Evolutionary conservation across 2,797 vertebrate species (phyloP).

Genomic region (Emydoidea blandingii): DNA sequence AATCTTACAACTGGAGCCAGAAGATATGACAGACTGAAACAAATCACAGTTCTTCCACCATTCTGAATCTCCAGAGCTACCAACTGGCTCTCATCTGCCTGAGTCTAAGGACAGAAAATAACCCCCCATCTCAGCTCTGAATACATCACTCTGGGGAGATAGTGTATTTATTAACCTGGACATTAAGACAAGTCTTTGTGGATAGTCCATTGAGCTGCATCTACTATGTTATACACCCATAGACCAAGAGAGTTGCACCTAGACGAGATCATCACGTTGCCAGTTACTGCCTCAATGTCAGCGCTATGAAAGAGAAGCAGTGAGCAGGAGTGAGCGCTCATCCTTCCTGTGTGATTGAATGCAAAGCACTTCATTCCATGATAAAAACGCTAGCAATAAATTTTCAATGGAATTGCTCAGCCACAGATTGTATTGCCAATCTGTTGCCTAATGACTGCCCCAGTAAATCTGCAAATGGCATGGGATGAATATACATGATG

Average conservation of each 20-base stretch:
- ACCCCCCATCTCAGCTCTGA: neutral
- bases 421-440: neutral
- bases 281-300: neutral
- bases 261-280: neutral
- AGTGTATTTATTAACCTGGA: fast-evolving
- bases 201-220: neutral
- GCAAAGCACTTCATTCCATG: neutral
- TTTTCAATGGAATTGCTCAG: neutral
- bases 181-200: fast-evolving
- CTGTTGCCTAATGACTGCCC: neutral
- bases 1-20: neutral
- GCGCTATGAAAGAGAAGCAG: neutral
- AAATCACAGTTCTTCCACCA: neutral
- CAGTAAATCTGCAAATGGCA: neutral
- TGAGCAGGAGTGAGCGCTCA: neutral
- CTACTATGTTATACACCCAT: neutral
- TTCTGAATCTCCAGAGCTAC: fast-evolving
- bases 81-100: neutral
- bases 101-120: neutral
- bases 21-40: neutral
- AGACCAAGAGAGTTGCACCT: neutral
- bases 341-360: neutral
- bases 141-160: neutral
- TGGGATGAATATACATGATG: neutral
- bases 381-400: neutral